Percentiles rank a stretch among this genome's conserved stretches.
phyloP scores from a whole-genome alignment of 2,888 invertebrate genomes.

The Platerodrilus igneus region DNA sequence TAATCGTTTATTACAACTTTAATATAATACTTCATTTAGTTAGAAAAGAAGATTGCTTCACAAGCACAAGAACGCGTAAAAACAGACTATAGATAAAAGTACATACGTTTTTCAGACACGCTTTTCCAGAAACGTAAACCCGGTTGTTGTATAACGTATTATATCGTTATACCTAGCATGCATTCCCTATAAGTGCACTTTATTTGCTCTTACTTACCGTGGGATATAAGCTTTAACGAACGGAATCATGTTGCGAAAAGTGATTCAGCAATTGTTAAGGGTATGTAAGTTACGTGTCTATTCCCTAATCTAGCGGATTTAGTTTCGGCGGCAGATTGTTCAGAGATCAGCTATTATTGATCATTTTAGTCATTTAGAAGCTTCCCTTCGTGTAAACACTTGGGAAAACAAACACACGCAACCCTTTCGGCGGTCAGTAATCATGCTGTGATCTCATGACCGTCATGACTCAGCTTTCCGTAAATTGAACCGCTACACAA shows the following conservation, averaged over 20 bases:
- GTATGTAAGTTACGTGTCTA: constrained; percentile 31
- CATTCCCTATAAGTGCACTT: too few species aligned
- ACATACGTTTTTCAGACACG: too few species aligned
- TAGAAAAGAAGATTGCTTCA: too few species aligned
- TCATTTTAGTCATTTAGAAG: constrained; percentile 35
- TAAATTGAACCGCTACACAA: constrained; percentile 21
- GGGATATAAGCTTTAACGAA: constrained; percentile 2
- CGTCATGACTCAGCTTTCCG: constrained; percentile 22
- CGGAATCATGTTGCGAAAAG: constrained; percentile 1
- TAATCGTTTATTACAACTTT: too few species aligned
- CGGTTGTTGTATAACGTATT: too few species aligned
- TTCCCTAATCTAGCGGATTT: constrained; percentile 35
- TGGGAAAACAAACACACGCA: constrained; percentile 36
- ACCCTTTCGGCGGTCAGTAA: constrained; percentile 32
- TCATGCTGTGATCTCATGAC: constrained; percentile 24
- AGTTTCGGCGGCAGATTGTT: constrained; percentile 26
- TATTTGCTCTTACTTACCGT: too few species aligned
- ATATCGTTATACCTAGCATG: too few species aligned
- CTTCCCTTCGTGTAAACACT: constrained; percentile 28
- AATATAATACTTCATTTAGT: too few species aligned
- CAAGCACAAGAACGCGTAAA: too few species aligned
- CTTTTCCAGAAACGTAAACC: too few species aligned
- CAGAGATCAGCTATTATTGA: constrained; percentile 34
- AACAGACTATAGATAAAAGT: too few species aligned
- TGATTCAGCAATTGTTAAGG: neutral